A percentile compares a stretch with the other conserved stretches of the same genome.
Evolutionary conservation across 2,113 vertebrate species (phyloP).

Genomic region (Pterocles gutturalis): DNA sequence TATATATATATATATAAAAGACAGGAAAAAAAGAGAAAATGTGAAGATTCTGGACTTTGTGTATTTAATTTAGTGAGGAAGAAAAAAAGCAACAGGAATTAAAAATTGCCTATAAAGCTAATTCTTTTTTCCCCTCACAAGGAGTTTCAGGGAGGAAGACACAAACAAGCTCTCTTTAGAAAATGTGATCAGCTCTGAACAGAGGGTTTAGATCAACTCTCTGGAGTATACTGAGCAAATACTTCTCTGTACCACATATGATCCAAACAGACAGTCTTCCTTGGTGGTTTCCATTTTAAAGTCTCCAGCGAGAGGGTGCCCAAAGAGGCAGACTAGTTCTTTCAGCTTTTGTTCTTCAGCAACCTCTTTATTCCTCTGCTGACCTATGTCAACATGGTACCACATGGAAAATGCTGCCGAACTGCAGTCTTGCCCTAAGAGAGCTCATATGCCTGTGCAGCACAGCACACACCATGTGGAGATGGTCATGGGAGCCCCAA

Average conservation of each 20-base stretch:
- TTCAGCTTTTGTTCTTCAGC: neutral
- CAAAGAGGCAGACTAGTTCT: neutral
- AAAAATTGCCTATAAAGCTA: neutral
- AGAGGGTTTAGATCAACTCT: neutral
- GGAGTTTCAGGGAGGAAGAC: neutral
- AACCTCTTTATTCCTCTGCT: neutral
- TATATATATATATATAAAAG: neutral
- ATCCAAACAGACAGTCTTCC: neutral
- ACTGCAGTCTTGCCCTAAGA: neutral
- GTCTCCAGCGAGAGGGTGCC: neutral
- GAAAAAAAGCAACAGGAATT: neutral
- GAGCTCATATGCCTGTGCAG: neutral
- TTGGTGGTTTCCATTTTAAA: neutral
- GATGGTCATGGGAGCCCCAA: neutral
- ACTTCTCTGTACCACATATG: neutral
- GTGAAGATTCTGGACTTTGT: neutral
- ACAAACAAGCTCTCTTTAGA: neutral
- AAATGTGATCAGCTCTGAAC: neutral
- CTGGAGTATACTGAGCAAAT: neutral
- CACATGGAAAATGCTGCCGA: neutral
- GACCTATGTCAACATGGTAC: neutral
- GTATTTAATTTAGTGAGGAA: neutral
- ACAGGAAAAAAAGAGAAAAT: neutral
- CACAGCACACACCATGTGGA: neutral
- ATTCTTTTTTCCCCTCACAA: neutral